Evolutionary conservation across 2,888 invertebrate species (phyloP), one percentile per base, ranked within the genome.

Genomic region (Dolichomitus sp.): DNA sequence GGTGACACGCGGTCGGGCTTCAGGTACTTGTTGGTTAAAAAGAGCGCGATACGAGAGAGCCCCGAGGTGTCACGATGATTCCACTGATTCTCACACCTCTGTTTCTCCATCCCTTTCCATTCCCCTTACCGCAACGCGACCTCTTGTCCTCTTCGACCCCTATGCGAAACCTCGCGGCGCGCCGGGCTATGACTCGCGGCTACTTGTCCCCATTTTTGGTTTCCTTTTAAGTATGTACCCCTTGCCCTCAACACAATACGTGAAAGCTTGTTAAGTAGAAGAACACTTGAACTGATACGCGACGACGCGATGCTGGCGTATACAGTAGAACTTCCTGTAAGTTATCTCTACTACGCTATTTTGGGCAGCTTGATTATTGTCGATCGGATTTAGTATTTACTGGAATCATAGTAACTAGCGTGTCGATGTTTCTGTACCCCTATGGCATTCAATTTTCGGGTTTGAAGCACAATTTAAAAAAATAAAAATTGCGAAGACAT

Each of bases 171-270:
- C 84, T 61, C 81, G 73, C 57, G 83, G 72, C 33, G 86, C 84
- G 83, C 85, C 86, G 86, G 57, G n/a, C 33, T 61, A 17, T 61
- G 61, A 87, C 88, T 87, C 87, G 77, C 83, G 88, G 86, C 89
- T 89, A 92, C 93, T 93, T 93, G 93, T 92, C 91, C 93, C 87
- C 91, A 92, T 93, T 93, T 93, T 93, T 93, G 92, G 92, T 92
- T 93, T 93, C 92, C 92, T 93, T 93, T 93, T 93, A 93, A 93
- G 91, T 90, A 93, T 91, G 90, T 88, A 87, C 87, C 89, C 89
- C 84, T 40, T 57, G 33, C 37, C 69, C 52, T 48, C 45, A 42
- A 48, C 90, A 90, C 92, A 92, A 92, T 92, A 92, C 89, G 89
- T 89, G 90, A 92, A 93, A 91, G 93, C 93, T 93, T 93, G 93